Percentiles rank a stretch among this genome's conserved stretches.
These are phyloP conservation scores for Semaprochilodus insignis DNA, from an alignment of 2,797 vertebrate genomes.

Conservation along the genomic window DNA sequence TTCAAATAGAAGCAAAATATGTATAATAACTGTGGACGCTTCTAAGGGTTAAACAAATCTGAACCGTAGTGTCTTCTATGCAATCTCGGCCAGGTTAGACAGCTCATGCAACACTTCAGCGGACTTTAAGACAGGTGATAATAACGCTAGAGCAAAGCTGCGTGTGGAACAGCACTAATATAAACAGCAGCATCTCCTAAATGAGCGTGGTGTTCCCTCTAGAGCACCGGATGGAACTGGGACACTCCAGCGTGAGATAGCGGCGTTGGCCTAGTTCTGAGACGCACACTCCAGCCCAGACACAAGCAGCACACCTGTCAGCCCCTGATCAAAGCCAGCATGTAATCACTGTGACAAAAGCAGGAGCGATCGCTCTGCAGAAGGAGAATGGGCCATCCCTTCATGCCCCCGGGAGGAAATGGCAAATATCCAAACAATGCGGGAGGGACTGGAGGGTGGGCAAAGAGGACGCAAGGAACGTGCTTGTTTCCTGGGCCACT, in stretches of 20 bases:
- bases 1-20: background rate
- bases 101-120: background rate
- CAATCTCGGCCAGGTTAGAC: background rate
- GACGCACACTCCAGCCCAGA: constrained; percentile 32
- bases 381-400: constrained; percentile 23
- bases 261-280: constrained; percentile 47
- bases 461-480: background rate
- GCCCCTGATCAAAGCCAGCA: constrained; percentile 52
- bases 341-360: constrained; percentile 54
- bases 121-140: constrained; percentile 3
- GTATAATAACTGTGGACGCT: background rate
- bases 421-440: constrained; percentile 27
- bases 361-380: background rate
- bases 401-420: constrained; percentile 9
- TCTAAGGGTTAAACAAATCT: background rate
- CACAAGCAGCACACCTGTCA: constrained; percentile 48
- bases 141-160: constrained; percentile 7
- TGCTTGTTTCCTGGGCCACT: constrained; percentile 11
- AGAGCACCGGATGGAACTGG: constrained; percentile 40
- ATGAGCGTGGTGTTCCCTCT: constrained; percentile 25
- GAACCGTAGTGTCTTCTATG: background rate
- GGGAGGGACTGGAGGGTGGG: background rate
- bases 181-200: constrained; percentile 42
- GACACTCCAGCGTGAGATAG: constrained; percentile 16
- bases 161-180: background rate